phyloP scores from a whole-genome alignment of 2,888 invertebrate genomes.

The Pyrgus malvae region DNA sequence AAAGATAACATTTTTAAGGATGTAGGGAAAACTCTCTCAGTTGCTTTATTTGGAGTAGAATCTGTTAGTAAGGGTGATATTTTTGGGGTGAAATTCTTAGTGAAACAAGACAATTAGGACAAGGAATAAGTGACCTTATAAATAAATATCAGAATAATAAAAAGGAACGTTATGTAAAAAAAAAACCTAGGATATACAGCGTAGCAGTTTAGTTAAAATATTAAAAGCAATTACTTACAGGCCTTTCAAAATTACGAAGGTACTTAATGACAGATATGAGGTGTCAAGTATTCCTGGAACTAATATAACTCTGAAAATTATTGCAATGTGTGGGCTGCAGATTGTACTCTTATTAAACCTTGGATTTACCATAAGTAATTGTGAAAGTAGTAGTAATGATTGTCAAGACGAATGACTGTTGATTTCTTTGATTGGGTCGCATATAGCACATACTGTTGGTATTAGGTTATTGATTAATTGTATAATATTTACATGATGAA shows the following conservation, averaged over 20 bases:
- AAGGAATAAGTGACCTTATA: neutral
- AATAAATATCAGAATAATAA: neutral
- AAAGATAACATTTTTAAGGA: neutral
- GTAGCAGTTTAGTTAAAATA: neutral
- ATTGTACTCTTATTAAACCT: neutral
- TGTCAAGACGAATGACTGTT: neutral
- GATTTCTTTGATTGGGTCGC: neutral
- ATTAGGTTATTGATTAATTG: neutral
- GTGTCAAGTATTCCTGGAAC: conserved; percentile 3
- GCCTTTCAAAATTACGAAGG: conserved; percentile 3
- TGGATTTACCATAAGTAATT: no score
- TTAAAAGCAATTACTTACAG: neutral
- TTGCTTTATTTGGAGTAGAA: neutral
- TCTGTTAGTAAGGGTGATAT: neutral
- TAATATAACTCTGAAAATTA: neutral
- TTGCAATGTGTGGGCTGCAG: neutral
- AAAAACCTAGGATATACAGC: neutral
- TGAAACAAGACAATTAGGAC: neutral
- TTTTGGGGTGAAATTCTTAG: neutral
- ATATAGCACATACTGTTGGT: no score
- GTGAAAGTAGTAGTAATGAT: no score
- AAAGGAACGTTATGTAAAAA: neutral
- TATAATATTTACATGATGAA: neutral
- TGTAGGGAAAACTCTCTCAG: neutral
- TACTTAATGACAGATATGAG: conserved; percentile 2